Evolutionary conservation across 2,113 vertebrate genomes (phyloP).

Genomic region (Grallaria varia): DNA sequence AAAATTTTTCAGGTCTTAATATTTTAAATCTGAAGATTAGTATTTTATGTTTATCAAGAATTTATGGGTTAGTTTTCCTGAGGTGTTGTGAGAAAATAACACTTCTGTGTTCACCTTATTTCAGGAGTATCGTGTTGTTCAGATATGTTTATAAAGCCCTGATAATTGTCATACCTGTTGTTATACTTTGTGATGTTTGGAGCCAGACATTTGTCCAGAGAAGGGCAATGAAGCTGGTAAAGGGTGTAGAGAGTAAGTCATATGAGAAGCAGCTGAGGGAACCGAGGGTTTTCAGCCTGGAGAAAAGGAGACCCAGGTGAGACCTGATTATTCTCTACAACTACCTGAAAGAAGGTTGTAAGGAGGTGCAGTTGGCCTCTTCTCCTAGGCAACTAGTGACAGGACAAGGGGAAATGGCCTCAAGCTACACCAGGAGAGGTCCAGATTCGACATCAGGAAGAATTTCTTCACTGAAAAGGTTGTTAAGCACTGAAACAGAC

Average conservation of each 20-base stretch:
- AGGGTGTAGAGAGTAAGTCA: neutral
- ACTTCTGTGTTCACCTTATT: neutral
- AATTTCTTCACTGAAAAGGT: neutral
- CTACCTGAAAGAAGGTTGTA: neutral
- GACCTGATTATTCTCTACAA: rapidly evolving
- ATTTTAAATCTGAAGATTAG: neutral
- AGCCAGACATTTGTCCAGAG: neutral
- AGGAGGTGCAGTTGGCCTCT: too few species aligned
- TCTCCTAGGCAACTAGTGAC: neutral
- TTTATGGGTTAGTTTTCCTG: neutral
- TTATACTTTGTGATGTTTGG: neutral
- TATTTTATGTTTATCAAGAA: neutral
- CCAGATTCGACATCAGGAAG: neutral
- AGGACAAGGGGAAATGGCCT: too few species aligned
- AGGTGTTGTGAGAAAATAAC: neutral
- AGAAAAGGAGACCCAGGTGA: neutral
- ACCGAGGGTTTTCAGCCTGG: neutral
- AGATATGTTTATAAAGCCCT: neutral
- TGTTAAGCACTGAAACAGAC: neutral
- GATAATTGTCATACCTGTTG: neutral
- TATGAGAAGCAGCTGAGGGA: neutral
- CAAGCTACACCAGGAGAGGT: neutral
- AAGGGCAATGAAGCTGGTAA: neutral
- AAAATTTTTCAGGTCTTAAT: neutral
- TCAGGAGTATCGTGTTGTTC: neutral